phyloP scores from a whole-genome alignment of 2,113 vertebrate species.

The Megalops atlanticus region DNA sequence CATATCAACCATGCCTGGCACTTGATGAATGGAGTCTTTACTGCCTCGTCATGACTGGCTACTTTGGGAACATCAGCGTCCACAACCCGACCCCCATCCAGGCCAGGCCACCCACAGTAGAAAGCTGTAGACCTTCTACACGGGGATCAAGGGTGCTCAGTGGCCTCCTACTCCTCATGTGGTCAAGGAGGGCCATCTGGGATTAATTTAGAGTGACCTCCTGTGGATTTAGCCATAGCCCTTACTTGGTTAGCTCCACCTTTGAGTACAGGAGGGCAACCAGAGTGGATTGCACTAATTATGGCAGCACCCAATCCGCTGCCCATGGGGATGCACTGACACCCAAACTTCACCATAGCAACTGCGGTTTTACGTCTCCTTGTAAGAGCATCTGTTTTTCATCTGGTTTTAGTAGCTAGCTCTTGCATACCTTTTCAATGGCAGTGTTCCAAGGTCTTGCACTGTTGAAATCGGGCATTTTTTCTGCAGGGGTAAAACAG shows the following conservation, averaged over 20 bases:
- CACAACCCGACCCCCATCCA: neutral
- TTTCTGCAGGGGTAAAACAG: constrained; percentile 34
- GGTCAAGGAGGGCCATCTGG: constrained; percentile 28
- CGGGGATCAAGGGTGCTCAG: constrained; percentile 13
- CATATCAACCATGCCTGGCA: constrained; percentile 24
- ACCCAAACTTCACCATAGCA: constrained; percentile 27
- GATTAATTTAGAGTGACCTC: constrained; percentile 34
- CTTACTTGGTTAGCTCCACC: constrained; percentile 12
- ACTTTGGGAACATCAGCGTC: neutral
- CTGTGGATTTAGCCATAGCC: neutral
- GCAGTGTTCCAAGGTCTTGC: constrained; percentile 28
- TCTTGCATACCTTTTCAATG: constrained; percentile 33
- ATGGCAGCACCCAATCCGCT: constrained; percentile 10
- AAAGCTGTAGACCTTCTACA: constrained; percentile 33
- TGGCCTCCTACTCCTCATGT: constrained; percentile 35
- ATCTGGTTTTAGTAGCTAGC: constrained; percentile 25
- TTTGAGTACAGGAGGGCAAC: neutral
- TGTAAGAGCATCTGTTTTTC: constrained; percentile 26
- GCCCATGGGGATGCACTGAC: neutral
- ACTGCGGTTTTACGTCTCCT: constrained; percentile 12
- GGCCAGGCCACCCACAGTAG: constrained; percentile 46
- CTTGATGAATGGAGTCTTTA: constrained; percentile 31
- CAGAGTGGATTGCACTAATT: neutral
- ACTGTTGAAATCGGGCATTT: constrained; percentile 31
- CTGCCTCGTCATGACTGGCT: constrained; percentile 27